Evolutionary conservation across 2,113 vertebrate species (phyloP).

Genomic region (Gymnarchus niloticus): DNA sequence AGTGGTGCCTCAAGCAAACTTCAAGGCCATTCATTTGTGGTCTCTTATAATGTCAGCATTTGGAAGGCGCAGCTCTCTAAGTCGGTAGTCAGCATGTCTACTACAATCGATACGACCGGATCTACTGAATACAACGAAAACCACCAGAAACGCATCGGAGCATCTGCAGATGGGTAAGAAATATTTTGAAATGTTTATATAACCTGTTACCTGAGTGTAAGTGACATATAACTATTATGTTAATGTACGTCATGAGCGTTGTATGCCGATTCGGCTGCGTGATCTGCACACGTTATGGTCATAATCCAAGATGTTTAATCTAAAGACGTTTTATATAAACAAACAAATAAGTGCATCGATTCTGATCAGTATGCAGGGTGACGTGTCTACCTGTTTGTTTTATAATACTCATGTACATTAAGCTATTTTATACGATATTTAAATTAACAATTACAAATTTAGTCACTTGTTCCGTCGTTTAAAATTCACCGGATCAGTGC

Average conservation of each 20-base stretch:
- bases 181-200: background rate
- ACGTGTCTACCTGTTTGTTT: background rate
- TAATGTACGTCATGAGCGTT: too few relatives aligned
- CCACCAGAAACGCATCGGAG: background rate
- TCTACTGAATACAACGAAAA: slow-evolving; percentile 17
- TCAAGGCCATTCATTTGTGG: slow-evolving; percentile 14
- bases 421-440: background rate
- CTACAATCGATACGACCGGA: background rate
- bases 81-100: slow-evolving; percentile 30
- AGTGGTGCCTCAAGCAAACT: slow-evolving; percentile 18
- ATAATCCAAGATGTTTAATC: too few relatives aligned
- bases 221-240: too few relatives aligned
- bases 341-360: too few relatives aligned
- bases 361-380: background rate
- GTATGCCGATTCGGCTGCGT: too few relatives aligned
- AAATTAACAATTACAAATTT: background rate
- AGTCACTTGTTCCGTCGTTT: background rate
- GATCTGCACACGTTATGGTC: too few relatives aligned
- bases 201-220: too few relatives aligned
- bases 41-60: slow-evolving; percentile 24
- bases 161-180: slow-evolving; percentile 37
- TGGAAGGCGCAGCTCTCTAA: slow-evolving; percentile 7
- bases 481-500: background rate
- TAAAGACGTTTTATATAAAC: background rate
- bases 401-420: too few relatives aligned